These are phyloP conservation scores for Cepaea nemoralis DNA, from an alignment of 1,140 invertebrate genomes.

Conservation along the genomic window DNA sequence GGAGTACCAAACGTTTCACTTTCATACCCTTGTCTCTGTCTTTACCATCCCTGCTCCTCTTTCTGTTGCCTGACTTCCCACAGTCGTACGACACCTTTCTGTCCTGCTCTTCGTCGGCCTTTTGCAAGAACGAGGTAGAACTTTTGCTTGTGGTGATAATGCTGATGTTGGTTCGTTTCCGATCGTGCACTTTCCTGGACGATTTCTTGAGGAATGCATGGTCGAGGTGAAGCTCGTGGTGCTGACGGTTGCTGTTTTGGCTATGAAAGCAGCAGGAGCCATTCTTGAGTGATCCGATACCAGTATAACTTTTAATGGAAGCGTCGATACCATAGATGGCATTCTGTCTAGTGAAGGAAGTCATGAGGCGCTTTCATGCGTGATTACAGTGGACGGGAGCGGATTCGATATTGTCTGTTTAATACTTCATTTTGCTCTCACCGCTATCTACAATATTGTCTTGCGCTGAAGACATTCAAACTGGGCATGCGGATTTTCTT, in stretches of 20 bases:
- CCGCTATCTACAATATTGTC: too few species aligned
- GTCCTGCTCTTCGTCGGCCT: not conserved
- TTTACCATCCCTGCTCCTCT: not conserved
- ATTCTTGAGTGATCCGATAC: not conserved
- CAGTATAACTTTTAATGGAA: not conserved
- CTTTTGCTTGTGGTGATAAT: not conserved
- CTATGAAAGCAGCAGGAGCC: not conserved
- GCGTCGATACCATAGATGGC: not conserved
- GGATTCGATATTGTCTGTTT: too few species aligned
- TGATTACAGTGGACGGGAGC: too few species aligned
- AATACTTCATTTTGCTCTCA: too few species aligned
- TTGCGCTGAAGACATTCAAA: too few species aligned
- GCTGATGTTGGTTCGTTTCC: not conserved
- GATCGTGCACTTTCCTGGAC: not conserved
- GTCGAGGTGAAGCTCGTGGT: not conserved
- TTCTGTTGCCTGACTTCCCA: not conserved
- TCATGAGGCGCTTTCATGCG: not conserved
- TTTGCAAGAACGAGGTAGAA: not conserved
- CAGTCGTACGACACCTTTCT: not conserved
- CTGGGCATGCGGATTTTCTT: too few species aligned
- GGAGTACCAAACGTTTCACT: conserved; percentile 67
- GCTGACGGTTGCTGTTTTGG: not conserved
- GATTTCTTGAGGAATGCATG: not conserved
- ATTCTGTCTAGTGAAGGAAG: conserved; percentile 8
- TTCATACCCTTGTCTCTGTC: not conserved